Evolutionary conservation across 2,888 invertebrate species (phyloP), one percentile per base, ranked within the genome.

Genomic region (Drosophila nigritarsus): DNA sequence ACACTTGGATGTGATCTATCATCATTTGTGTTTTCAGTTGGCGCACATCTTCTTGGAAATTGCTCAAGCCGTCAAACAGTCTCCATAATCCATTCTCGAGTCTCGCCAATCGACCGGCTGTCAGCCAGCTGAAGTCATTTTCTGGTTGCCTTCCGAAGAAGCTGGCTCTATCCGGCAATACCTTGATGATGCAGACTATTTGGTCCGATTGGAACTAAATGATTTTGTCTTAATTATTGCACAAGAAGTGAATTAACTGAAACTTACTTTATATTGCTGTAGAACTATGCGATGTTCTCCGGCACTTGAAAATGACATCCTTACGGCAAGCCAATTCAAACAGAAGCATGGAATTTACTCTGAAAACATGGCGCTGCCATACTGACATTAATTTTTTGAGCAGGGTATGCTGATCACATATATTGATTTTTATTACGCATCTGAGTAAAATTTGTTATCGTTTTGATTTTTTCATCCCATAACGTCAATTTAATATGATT

Each of bases 41-140:
- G 5, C 5, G 54, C 29, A 71, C 64, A 27, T 87, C 74, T n/a
- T 55, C 8, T 27, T 54, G 32, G 34, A 72, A 67, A 18, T 86
- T 67, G n/a, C 0, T 7, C 8, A 73, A 18, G 30, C 53, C 48
- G n/a, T 66, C 71, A 15, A 87, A 59, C 1, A 77, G 15, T 11
- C 60, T 67, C 55, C 63, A 77, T 27, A 89, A 30, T 1, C 50
- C 70, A 24, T 48, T 66, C 38, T 84, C 84, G 0, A 84, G 30
- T 30, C 69, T 70, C 0, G 49, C 1, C 88, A 86, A 89, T 7
- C 73, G 88, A 1, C 20, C 34, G 1, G 53, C 34, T 0, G 86
- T 85, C 80, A 84, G 80, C 84, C 84, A 84, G 27, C 73, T 64
- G 15, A 69, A 84, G 4, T 77, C 69, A 8, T 62, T 68, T 40